A percentile compares a stretch with the other conserved stretches of the same genome.
These are phyloP conservation scores for Typhlichthys eigenmanni DNA, from an alignment of 2,797 vertebrate species.

Conservation along the genomic window DNA sequence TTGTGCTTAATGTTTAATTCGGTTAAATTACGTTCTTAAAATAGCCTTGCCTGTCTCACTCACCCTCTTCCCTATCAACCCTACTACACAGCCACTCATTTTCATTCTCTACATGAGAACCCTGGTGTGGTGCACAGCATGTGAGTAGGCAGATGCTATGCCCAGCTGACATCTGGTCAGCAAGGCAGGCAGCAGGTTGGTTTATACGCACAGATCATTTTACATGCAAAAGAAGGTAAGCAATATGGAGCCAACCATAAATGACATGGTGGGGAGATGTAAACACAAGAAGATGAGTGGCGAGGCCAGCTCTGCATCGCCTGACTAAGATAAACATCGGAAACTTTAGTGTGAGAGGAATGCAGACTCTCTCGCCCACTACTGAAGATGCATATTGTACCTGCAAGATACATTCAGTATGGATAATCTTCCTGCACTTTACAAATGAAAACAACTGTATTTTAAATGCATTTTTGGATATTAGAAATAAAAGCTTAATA, in stretches of 20 bases:
- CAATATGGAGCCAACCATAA: constrained; percentile 35
- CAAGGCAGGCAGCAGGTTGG: constrained; percentile 12
- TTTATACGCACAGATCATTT: constrained; percentile 45
- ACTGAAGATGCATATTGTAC: background rate
- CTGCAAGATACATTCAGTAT: background rate
- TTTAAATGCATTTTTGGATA: too few relatives aligned
- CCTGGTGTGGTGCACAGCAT: constrained; percentile 37
- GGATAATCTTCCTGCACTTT: too few relatives aligned
- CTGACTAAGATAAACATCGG: background rate
- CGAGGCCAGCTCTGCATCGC: background rate
- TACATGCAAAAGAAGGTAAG: constrained; percentile 40
- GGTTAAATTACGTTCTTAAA: constrained; percentile 41
- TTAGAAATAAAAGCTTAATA: too few relatives aligned
- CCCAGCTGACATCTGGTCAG: constrained; percentile 37
- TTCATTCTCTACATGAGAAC: constrained; percentile 10
- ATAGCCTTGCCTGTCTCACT: constrained; percentile 41
- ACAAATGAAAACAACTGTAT: too few relatives aligned
- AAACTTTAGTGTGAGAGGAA: background rate
- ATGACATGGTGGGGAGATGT: constrained; percentile 29
- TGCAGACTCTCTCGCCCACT: background rate
- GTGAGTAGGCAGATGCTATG: constrained; percentile 54
- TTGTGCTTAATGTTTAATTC: constrained; percentile 51
- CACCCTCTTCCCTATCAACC: constrained; percentile 16
- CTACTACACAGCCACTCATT: background rate
- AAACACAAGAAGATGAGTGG: constrained; percentile 3